Percentiles rank a stretch among this genome's conserved stretches.
These are phyloP conservation scores for Atherinosoma microstoma DNA, from an alignment of 2,797 vertebrate genomes.

Conservation along the genomic window DNA sequence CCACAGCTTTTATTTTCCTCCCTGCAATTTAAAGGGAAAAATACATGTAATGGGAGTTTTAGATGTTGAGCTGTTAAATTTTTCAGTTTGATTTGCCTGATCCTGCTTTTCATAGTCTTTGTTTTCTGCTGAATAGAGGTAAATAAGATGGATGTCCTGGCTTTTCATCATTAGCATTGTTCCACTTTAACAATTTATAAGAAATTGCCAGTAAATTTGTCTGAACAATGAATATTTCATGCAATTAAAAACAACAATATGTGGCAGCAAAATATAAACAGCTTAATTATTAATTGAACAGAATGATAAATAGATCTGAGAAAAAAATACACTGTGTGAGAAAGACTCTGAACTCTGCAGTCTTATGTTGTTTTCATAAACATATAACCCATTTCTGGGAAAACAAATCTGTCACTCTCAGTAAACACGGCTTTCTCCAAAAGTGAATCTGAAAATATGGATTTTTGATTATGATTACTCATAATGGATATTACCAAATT, in stretches of 20 bases:
- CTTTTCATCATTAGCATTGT: constrained; percentile 89
- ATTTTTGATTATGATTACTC: constrained; percentile 84
- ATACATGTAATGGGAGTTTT: constrained; percentile 87
- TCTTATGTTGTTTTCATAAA: constrained; percentile 81
- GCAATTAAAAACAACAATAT: constrained; percentile 89
- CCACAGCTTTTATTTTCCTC: constrained; percentile 81
- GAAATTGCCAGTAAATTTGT: constrained; percentile 85
- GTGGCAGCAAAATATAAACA: constrained; percentile 85
- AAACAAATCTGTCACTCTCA: constrained; percentile 83
- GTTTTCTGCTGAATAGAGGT: constrained; percentile 83
- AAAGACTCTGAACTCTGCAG: constrained; percentile 79
- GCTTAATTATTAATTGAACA: constrained; percentile 88
- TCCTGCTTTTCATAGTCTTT: constrained; percentile 73
- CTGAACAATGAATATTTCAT: constrained; percentile 86
- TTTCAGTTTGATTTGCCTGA: constrained; percentile 87
- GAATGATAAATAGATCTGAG: constrained; percentile 86
- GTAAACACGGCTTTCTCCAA: constrained; percentile 70
- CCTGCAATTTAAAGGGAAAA: constrained; percentile 87
- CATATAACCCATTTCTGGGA: constrained; percentile 85
- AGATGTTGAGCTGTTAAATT: constrained; percentile 85
- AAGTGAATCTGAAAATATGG: constrained; percentile 80
- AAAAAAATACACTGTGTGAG: constrained; percentile 74
- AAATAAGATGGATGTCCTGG: constrained; percentile 85
- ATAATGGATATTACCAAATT: constrained; percentile 77
- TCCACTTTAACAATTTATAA: constrained; percentile 89